These are phyloP conservation scores for Agelas oroides DNA, from an alignment of 37 sponge, comb jelly and placozoan species.

Conservation along the genomic window DNA sequence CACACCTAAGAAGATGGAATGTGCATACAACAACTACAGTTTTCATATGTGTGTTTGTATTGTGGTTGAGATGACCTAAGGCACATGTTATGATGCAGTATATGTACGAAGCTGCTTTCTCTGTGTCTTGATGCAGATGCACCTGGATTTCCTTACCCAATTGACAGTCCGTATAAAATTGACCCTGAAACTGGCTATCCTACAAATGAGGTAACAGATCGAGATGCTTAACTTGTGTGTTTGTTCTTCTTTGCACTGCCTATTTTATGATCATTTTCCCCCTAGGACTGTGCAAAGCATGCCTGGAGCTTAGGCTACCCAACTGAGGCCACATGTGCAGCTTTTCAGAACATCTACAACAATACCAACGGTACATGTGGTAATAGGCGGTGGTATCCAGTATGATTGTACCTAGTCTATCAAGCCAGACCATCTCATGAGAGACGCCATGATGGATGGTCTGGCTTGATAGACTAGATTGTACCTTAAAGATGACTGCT, in stretches of 20 bases:
- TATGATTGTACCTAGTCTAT: too few relatives aligned
- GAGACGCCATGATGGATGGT: too few relatives aligned
- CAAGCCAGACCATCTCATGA: too few relatives aligned
- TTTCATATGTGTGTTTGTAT: too few relatives aligned
- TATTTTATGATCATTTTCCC: neutral
- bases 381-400: too few relatives aligned
- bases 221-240: neutral
- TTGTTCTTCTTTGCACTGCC: too few relatives aligned
- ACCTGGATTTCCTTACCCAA: conserved; percentile 62
- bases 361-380: conserved; percentile 81
- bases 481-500: too few relatives aligned
- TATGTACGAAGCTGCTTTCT: neutral
- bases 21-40: too few relatives aligned
- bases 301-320: conserved; percentile 75
- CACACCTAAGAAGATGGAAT: too few relatives aligned
- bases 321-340: conserved; percentile 62
- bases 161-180: conserved; percentile 37
- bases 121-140: conserved; percentile 30
- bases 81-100: too few relatives aligned
- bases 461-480: too few relatives aligned
- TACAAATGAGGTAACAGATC: conserved; percentile 24
- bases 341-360: conserved; percentile 85
- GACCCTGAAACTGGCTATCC: conserved; percentile 76
- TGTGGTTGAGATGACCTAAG: too few relatives aligned
- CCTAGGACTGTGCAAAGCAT: conserved; percentile 74